Base-by-base conservation (phyloP, 2,113 vertebrate species). In the Heterotis niloticus region DNA sequence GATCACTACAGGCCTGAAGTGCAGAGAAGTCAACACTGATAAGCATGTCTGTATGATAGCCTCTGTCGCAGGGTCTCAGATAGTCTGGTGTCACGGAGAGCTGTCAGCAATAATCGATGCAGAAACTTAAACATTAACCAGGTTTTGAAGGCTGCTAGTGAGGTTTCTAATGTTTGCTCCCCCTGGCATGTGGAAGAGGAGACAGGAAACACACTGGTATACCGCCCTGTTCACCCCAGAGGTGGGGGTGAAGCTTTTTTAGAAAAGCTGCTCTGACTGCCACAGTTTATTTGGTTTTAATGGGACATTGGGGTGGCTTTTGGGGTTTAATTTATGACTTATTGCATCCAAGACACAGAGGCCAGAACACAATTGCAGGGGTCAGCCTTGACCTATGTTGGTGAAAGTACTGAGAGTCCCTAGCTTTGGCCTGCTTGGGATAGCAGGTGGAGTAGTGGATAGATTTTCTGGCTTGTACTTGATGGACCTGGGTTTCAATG, bases 1-100 rank as follows among this genome's bases (percentile, higher is more conserved):
- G 76, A 82, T 84, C 83, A 76, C 82, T 80, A 44, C 7, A 44
- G 84, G 75, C 80, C 79, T 83, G 83, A 85, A 85, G 80, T 82
- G 77, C 69, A 64, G 54, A 66, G 82, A 83, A 84, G 87, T 88
- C 87, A 89, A 89, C 52, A 90, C 13, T 87, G 88, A 88, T 88
- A 89, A 84, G 85, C 18, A 78, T 71, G 23, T 69, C 85, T 78
- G 68, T 79, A 14, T 78, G 68, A 73, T 77, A 75, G 80, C 80
- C 76, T 82, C 82, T 82, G 67, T 78, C 82, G 84, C 77, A 65
- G 64, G 20, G n/a, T 24, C 70, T 52, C 5, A 0, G 28, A 44
- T 44, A 44, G 34, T 44, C 34, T 44, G 34, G 2, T 44, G 34
- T 44, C 34, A 44, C 34, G 7, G 7, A 44, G 34, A 44, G 34